phyloP scores from a whole-genome alignment of 2,888 invertebrate species.

The Spodoptera exigua region DNA sequence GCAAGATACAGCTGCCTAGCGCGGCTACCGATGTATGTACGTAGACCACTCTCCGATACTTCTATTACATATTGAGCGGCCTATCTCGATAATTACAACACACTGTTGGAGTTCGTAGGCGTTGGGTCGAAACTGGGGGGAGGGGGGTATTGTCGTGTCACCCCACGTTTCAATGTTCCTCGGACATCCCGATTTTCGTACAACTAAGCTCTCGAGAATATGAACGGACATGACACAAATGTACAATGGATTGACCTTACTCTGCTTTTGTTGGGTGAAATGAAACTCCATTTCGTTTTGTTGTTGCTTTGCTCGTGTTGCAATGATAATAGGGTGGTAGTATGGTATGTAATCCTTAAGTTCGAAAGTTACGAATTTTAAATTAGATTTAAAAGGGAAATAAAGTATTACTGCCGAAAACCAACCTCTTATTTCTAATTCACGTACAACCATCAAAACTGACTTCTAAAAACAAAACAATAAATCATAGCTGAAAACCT shows the following conservation, averaged over 20 bases:
- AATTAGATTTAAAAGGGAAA: too few relatives aligned
- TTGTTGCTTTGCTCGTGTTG: too few relatives aligned
- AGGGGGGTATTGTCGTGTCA: conserved; percentile 18
- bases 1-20: neutral
- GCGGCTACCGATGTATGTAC: neutral
- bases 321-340: too few relatives aligned
- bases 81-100: conserved; percentile 59
- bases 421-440: neutral
- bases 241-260: conserved; percentile 16
- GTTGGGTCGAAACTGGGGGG: conserved; percentile 40
- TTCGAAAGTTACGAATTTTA: too few relatives aligned
- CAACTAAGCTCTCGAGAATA: conserved; percentile 27
- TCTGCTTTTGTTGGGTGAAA: conserved; percentile 14
- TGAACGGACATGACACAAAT: conserved; percentile 32
- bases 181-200: conserved; percentile 38
- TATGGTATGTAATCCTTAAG: too few relatives aligned
- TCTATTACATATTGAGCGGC: conserved; percentile 42
- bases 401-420: too few relatives aligned
- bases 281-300: neutral
- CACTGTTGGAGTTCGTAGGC: conserved; percentile 48
- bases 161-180: conserved; percentile 39
- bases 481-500: too few relatives aligned
- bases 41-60: conserved; percentile 35
- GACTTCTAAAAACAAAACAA: neutral
- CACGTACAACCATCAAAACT: neutral